Evolutionary conservation across 1,140 invertebrate genomes (phyloP).

Genomic region (Cotesia typhae): DNA sequence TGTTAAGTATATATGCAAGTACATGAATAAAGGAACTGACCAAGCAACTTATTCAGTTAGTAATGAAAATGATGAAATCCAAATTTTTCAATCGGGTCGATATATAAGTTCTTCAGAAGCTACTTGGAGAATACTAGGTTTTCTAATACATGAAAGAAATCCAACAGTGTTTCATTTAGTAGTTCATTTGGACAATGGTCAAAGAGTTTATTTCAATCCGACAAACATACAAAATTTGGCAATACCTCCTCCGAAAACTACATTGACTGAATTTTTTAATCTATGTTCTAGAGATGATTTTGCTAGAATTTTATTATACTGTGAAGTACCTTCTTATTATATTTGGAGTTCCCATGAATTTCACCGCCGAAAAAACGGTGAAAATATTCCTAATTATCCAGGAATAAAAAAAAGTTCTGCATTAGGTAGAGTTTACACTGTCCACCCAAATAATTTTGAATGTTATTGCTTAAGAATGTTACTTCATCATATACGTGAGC

Average conservation of each 20-base stretch:
- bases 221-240: constrained; percentile 38
- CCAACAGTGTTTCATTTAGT: too few species aligned
- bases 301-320: constrained; percentile 56
- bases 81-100: too few species aligned
- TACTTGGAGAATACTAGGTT: too few species aligned
- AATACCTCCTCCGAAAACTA: constrained; percentile 42
- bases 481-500: too few species aligned
- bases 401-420: constrained; percentile 13
- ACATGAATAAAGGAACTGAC: constrained; percentile 50
- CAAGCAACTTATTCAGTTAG: constrained; percentile 43
- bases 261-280: constrained; percentile 51
- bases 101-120: too few species aligned
- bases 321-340: constrained; percentile 57
- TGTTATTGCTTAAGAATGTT: background rate
- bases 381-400: constrained; percentile 27
- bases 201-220: too few species aligned
- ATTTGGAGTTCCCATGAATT: constrained; percentile 44
- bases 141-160: too few species aligned
- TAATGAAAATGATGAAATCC: constrained; percentile 42
- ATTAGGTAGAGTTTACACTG: background rate
- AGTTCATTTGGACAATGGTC: too few species aligned
- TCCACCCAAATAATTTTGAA: too few species aligned
- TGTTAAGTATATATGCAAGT: constrained; percentile 42
- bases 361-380: constrained; percentile 33
- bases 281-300: constrained; percentile 50